Base-by-base conservation (phyloP, 2,888 invertebrate genomes). In the Drosophila siamana region DNA sequence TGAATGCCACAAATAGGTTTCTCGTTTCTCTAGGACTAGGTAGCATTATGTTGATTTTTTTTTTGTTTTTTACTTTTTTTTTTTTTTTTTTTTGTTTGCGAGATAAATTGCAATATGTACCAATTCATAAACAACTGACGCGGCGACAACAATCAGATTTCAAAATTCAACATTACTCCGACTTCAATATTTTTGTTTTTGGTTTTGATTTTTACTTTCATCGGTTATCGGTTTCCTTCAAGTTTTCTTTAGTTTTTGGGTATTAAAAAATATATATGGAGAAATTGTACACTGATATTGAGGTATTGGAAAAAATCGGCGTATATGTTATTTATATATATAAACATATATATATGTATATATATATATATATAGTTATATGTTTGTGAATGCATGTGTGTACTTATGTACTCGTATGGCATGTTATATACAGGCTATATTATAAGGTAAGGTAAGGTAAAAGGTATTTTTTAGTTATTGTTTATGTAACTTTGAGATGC, bases 231-330 rank as follows among this genome's bases (percentile, higher is more conserved):
- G 19, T 57, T 64, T 22, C 19, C 16, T 2, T 19, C 19, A 3
- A 19, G 19, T 19, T 43, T 26, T 51, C 4, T 33, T n/a, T 30
- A 4, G 30, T 11, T 47, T 51, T 47, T 59, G 71, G 60, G 69
- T 79, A 80, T 79, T 83, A 51, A 83, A 86, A 87, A 79, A 79
- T 87, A 87, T 80, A 82, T 82, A 86, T 88, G 86, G 77, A 85
- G 80, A 79, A 88, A 78, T 83, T 81, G 80, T 80, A 86, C 80
- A 82, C 76, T 85, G 85, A 86, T 85, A 85, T 86, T 85, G 85
- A 86, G 87, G 85, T 87, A 86, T 85, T 86, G 85, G 87, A 85
- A 85, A 85, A 85, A 86, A 87, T 86, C 85, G 87, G 87, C 85
- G 75, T 86, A 83, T 80, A 82, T 78, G 74, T 77, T 65, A 59